Percentiles rank a stretch among this genome's conserved stretches.
Evolutionary conservation across 1,140 invertebrate genomes (phyloP).

Genomic region (Dendroctonus valens): DNA sequence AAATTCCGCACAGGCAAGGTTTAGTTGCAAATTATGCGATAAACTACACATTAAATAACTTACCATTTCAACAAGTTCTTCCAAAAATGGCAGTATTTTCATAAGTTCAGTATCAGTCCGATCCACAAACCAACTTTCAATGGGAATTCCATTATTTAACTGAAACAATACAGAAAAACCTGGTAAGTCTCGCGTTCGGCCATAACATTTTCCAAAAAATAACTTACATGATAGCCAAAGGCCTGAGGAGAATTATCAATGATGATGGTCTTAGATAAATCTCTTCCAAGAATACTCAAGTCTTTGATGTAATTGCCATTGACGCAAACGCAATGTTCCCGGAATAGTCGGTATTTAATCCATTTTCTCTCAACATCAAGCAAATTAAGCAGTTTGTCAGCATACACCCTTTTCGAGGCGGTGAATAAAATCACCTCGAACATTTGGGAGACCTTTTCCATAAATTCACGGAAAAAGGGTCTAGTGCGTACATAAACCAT

Average conservation of each 20-base stretch:
- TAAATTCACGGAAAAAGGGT: constrained; percentile 88
- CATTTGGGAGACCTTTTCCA: constrained; percentile 80
- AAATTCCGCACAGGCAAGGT: too few relatives aligned
- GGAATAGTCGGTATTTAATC: constrained; percentile 89
- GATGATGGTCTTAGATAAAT: constrained; percentile 89
- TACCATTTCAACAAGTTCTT: constrained; percentile 76
- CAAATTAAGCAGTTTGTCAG: constrained; percentile 90
- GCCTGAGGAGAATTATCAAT: constrained; percentile 92
- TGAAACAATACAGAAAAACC: constrained; percentile 53
- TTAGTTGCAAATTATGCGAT: neutral
- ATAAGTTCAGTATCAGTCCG: constrained; percentile 86
- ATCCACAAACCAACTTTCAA: constrained; percentile 97
- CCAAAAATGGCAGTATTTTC: constrained; percentile 91
- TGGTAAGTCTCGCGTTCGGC: neutral
- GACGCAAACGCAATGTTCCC: constrained; percentile 93
- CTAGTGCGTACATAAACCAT: constrained; percentile 90
- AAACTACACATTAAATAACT: constrained; percentile 43
- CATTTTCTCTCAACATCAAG: constrained; percentile 85
- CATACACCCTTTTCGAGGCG: constrained; percentile 93
- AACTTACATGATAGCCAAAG: constrained; percentile 78
- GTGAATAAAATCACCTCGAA: constrained; percentile 98
- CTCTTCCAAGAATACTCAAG: constrained; percentile 87
- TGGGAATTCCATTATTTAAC: constrained; percentile 95
- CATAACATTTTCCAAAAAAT: neutral
- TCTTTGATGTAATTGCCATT: constrained; percentile 98